Conservation (phyloP, 2,797 vertebrate genomes). For the Erethizon dorsatum region DNA sequence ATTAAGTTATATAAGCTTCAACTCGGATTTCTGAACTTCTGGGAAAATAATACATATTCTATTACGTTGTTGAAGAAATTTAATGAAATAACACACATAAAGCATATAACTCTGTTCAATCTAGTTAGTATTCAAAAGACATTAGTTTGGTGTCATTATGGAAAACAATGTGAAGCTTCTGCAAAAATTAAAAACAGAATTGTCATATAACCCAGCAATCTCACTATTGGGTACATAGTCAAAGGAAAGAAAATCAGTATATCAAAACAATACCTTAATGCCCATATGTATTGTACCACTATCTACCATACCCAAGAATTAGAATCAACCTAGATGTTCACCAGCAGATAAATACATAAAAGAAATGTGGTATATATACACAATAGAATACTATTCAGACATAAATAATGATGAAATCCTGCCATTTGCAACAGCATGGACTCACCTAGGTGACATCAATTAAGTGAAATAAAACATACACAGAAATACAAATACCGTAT, state of each 20-base stretch:
- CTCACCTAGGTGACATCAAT: background rate
- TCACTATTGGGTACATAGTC: background rate
- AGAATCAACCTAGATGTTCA: background rate
- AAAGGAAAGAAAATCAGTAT: background rate
- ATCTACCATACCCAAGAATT: background rate
- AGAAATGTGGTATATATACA: background rate
- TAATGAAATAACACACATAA: background rate
- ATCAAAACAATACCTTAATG: background rate
- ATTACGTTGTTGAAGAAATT: background rate
- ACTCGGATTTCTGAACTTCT: background rate
- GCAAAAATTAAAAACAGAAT: background rate
- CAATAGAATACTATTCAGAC: background rate
- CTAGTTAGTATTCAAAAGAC: background rate
- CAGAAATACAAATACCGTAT: background rate
- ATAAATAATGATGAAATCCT: background rate
- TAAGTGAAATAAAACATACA: background rate
- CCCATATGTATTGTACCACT: background rate
- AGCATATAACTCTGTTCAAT: background rate
- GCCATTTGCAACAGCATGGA: background rate
- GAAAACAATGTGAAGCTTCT: background rate
- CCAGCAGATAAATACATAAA: background rate
- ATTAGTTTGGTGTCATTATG: background rate
- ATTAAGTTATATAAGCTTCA: background rate
- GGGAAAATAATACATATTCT: background rate
- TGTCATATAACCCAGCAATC: no score